These are phyloP conservation scores for Panthera tigris DNA, from an alignment of 2,113 vertebrate genomes.

Conservation along the genomic window DNA sequence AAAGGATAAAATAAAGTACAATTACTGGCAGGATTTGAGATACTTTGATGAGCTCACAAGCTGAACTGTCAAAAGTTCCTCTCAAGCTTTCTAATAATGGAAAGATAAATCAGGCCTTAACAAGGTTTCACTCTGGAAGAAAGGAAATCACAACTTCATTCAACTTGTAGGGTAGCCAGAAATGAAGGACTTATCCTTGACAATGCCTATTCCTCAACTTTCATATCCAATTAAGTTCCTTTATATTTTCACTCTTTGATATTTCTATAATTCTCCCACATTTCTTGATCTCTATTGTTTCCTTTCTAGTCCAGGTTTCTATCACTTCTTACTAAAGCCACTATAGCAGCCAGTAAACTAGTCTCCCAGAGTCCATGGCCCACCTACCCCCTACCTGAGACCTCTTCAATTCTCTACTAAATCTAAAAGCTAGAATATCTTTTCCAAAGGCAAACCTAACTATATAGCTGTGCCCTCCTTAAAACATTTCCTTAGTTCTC, in stretches of 20 bases:
- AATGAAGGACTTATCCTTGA: neutral
- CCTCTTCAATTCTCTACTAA: neutral
- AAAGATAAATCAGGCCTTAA: neutral
- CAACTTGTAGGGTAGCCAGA: neutral
- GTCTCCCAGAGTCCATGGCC: neutral
- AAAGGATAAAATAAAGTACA: neutral
- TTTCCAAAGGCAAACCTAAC: slow-evolving; percentile 27
- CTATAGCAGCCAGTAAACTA: neutral
- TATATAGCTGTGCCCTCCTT: neutral
- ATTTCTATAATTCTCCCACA: neutral
- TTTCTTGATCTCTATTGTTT: neutral
- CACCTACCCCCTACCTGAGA: neutral
- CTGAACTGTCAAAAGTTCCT: slow-evolving; percentile 27
- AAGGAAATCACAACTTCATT: neutral
- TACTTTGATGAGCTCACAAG: slow-evolving; percentile 1
- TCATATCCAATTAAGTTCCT: neutral
- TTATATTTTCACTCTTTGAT: neutral
- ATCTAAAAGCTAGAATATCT: neutral
- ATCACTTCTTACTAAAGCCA: neutral
- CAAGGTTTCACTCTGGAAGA: neutral
- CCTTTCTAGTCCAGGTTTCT: neutral
- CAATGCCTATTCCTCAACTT: neutral
- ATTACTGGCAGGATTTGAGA: slow-evolving; percentile 12
- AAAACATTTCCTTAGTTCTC: neutral
- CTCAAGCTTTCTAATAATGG: neutral